Conservation (phyloP, 2,113 vertebrate species). For the Cyprinodon tularosa region DNA sequence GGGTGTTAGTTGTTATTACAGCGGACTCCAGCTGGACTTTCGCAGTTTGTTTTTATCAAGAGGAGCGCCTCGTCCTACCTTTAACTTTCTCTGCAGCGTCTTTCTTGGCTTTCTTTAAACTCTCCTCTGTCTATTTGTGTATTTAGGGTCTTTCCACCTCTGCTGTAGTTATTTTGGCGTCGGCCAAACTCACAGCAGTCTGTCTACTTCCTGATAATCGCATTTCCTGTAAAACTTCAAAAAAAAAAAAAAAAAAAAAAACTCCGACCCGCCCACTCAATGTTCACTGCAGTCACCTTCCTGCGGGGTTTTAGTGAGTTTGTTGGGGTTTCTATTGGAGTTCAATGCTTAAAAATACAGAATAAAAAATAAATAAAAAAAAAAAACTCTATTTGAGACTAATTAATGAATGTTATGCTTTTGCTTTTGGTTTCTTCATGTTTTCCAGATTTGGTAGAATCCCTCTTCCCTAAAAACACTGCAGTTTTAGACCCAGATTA, state of each 20-base stretch:
- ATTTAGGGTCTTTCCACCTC: neutral
- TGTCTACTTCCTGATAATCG: slow-evolving; percentile 73
- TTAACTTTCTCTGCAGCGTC: slow-evolving; percentile 12
- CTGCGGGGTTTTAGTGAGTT: neutral
- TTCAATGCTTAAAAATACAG: too few relatives aligned
- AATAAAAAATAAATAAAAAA: too few relatives aligned
- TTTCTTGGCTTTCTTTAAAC: neutral
- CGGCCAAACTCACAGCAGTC: slow-evolving; percentile 35
- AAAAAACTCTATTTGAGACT: too few relatives aligned
- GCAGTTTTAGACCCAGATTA: too few relatives aligned
- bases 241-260: too few relatives aligned
- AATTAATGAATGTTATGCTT: too few relatives aligned
- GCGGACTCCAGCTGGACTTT: neutral
- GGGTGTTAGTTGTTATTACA: neutral
- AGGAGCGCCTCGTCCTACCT: slow-evolving; percentile 52
- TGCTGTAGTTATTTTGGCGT: neutral
- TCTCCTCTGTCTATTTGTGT: neutral
- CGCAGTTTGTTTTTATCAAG: neutral
- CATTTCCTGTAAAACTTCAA: slow-evolving; percentile 73
- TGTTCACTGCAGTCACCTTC: neutral
- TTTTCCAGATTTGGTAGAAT: too few relatives aligned
- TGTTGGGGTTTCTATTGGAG: neutral
- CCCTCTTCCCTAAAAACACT: too few relatives aligned
- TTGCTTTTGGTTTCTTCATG: too few relatives aligned
- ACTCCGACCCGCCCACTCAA: slow-evolving; percentile 48